Percentiles rank a stretch among this genome's conserved stretches.
These are phyloP conservation scores for Rhodeus uyekii DNA, from an alignment of 2,797 vertebrate genomes.

Conservation along the genomic window DNA sequence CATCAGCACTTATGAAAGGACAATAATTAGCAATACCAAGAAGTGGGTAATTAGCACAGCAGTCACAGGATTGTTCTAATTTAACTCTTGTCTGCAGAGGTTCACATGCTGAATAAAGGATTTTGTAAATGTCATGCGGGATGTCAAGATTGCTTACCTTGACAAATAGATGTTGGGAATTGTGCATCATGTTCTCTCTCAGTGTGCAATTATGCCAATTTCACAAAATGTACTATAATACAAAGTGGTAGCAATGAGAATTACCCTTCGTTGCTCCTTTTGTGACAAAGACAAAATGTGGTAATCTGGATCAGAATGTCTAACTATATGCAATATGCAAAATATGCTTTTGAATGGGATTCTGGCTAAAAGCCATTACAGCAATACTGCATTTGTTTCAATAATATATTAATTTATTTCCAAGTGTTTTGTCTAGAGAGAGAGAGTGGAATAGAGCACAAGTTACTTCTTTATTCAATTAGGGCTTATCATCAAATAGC, in stretches of 20 bases:
- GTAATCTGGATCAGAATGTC: slow-evolving; percentile 1
- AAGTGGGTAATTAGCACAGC: slow-evolving; percentile 48
- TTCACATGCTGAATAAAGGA: slow-evolving; percentile 55
- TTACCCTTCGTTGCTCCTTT: background rate
- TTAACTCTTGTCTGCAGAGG: slow-evolving; percentile 48
- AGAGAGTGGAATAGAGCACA: background rate
- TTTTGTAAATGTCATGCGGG: slow-evolving; percentile 50
- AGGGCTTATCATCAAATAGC: slow-evolving; percentile 40
- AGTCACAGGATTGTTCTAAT: slow-evolving; percentile 50
- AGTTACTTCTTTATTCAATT: slow-evolving; percentile 35
- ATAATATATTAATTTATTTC: slow-evolving; percentile 8
- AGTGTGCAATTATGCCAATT: slow-evolving; percentile 30
- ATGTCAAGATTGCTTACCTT: slow-evolving; percentile 50
- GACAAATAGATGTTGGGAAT: slow-evolving; percentile 47
- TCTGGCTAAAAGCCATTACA: background rate
- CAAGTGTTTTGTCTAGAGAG: background rate
- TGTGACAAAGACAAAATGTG: background rate
- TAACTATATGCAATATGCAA: no score
- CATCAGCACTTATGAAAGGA: slow-evolving; percentile 61
- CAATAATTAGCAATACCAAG: slow-evolving; percentile 64
- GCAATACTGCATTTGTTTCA: background rate
- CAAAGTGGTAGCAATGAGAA: slow-evolving; percentile 3
- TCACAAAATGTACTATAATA: slow-evolving; percentile 34
- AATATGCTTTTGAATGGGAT: background rate
- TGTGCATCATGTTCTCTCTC: slow-evolving; percentile 3